phyloP scores from a whole-genome alignment of 2,888 invertebrate genomes.

The Drosophila longiperda region DNA sequence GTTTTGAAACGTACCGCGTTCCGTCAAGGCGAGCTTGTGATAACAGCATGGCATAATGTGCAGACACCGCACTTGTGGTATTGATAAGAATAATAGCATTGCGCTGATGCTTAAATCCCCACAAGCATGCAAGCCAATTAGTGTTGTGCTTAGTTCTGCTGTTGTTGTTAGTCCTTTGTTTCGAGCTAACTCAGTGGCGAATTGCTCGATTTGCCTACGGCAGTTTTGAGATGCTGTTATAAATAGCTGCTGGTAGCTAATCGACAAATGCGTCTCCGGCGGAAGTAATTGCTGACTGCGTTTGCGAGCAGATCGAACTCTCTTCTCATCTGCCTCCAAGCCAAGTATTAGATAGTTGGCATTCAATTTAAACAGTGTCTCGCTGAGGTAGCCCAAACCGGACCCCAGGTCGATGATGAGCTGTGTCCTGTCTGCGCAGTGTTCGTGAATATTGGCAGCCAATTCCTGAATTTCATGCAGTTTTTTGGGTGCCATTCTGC shows the following conservation, averaged over 20 bases:
- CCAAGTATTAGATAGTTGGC: constrained; percentile 87
- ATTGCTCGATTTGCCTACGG: constrained; percentile 83
- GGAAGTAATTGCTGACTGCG: constrained; percentile 87
- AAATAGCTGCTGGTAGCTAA: constrained; percentile 87
- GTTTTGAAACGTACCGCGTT: constrained; percentile 86
- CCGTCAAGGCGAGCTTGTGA: constrained; percentile 87
- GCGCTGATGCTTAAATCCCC: constrained; percentile 90
- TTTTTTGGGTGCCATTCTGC: constrained; percentile 87
- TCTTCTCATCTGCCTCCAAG: constrained; percentile 87
- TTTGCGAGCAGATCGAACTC: constrained; percentile 87
- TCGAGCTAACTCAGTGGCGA: constrained; percentile 82
- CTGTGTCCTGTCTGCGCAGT: constrained; percentile 83
- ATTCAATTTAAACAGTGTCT: constrained; percentile 87
- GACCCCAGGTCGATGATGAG: constrained; percentile 90
- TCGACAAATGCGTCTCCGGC: constrained; percentile 85
- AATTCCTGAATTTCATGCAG: constrained; percentile 89
- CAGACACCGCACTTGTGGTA: constrained; percentile 86
- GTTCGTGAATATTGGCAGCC: constrained; percentile 85
- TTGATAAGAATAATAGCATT: constrained; percentile 88
- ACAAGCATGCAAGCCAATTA: constrained; percentile 91
- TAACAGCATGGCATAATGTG: constrained; percentile 93
- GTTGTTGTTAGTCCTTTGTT: constrained; percentile 2
- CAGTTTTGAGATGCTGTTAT: constrained; percentile 86
- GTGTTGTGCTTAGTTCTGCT: constrained; percentile 37
- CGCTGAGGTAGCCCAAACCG: constrained; percentile 91